Conservation (phyloP, 1,140 invertebrate species). For the Drosophila nebulosa region DNA sequence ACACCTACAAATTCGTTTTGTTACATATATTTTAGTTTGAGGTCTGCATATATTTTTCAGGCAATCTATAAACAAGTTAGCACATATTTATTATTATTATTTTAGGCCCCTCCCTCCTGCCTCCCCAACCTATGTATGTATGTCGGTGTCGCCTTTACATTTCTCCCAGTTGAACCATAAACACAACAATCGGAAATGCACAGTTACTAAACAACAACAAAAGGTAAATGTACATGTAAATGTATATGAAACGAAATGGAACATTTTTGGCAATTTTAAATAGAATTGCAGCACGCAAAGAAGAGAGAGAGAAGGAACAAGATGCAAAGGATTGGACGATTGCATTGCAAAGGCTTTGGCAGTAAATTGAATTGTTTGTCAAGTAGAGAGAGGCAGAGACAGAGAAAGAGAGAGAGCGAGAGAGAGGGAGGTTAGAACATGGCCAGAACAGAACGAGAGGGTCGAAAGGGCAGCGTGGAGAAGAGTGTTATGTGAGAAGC, state of each 20-base stretch:
- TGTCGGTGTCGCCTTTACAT: no score
- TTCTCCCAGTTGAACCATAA: constrained; percentile 26
- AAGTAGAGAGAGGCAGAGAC: background rate
- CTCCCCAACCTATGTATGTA: no score
- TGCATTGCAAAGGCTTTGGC: constrained; percentile 26
- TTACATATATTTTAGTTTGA: no score
- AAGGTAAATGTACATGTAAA: background rate
- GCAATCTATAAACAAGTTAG: background rate
- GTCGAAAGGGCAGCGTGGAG: background rate
- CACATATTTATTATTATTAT: background rate
- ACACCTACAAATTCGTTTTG: no score
- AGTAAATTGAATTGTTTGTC: constrained; percentile 71
- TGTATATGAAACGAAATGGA: background rate
- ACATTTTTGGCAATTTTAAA: background rate
- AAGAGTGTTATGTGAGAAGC: constrained; percentile 19
- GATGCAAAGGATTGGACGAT: background rate
- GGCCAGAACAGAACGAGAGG: no score
- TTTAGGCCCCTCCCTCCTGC: no score
- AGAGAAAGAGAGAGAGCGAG: background rate
- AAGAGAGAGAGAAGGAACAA: background rate
- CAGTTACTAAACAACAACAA: constrained; percentile 62
- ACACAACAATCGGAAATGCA: constrained; percentile 66
- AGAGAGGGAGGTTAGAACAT: background rate
- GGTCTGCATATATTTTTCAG: no score
- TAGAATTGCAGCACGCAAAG: background rate